Evolutionary conservation across 2,113 vertebrate species (phyloP).

Genomic region (Apistogramma diplotaenia): DNA sequence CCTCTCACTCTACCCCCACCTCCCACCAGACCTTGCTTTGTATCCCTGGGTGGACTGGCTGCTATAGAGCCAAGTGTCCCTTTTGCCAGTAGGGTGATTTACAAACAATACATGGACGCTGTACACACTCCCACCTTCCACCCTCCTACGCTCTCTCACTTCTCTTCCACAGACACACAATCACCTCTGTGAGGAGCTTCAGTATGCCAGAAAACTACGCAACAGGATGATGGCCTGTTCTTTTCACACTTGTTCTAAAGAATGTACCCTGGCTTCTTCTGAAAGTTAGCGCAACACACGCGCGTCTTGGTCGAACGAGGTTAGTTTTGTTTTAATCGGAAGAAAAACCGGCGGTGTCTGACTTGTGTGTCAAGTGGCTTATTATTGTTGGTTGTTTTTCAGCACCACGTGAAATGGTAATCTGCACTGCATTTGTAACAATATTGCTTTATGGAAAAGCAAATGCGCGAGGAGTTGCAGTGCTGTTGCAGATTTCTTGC

Average conservation of each 20-base stretch:
- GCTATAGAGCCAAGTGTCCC: constrained; percentile 64
- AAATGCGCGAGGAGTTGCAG: not conserved
- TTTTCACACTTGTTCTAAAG: constrained; percentile 59
- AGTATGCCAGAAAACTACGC: constrained; percentile 58
- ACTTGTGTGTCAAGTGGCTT: constrained; percentile 23
- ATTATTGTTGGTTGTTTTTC: constrained; percentile 31
- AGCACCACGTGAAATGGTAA: constrained; percentile 3
- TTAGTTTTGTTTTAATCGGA: constrained; percentile 37
- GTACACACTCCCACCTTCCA: constrained; percentile 72
- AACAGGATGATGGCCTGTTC: constrained; percentile 62
- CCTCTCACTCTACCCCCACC: constrained; percentile 35
- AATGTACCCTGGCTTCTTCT: constrained; percentile 53
- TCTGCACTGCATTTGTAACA: constrained; percentile 1
- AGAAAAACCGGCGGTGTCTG: constrained; percentile 15
- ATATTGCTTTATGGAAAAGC: not conserved
- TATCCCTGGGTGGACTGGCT: constrained; percentile 63
- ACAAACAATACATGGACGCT: constrained; percentile 75
- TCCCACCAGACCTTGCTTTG: constrained; percentile 42
- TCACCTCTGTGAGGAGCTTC: constrained; percentile 65
- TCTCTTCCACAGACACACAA: constrained; percentile 59
- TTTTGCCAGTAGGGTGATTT: constrained; percentile 75
- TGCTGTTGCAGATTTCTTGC: not conserved
- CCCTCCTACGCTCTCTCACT: constrained; percentile 68
- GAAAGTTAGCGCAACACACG: constrained; percentile 40
- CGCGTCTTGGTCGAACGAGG: constrained; percentile 26